These are phyloP conservation scores for Acanthurus tractus DNA, from an alignment of 2,797 vertebrate genomes.

Conservation along the genomic window DNA sequence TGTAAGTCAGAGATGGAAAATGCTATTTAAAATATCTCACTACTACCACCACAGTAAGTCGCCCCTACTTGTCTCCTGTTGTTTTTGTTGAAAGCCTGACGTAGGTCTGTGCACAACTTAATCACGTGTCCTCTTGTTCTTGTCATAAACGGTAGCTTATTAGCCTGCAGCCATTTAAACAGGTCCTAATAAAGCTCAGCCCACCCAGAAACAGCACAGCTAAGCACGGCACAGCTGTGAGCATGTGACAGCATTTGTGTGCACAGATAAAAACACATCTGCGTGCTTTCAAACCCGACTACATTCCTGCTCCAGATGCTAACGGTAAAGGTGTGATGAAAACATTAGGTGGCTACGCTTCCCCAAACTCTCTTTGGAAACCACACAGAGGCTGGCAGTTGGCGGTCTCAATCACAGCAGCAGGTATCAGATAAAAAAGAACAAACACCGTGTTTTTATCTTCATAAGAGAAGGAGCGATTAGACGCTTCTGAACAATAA, in stretches of 20 bases:
- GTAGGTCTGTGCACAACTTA: slow-evolving; percentile 5
- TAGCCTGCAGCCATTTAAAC: slow-evolving; percentile 50
- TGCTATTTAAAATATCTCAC: slow-evolving; percentile 16
- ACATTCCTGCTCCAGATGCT: slow-evolving; percentile 68
- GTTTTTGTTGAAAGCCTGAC: background rate
- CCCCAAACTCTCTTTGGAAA: slow-evolving; percentile 27
- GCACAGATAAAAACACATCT: slow-evolving; percentile 69
- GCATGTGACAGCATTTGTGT: slow-evolving; percentile 40
- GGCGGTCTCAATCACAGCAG: background rate
- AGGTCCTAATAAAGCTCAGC: slow-evolving; percentile 60
- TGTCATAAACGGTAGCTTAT: slow-evolving; percentile 67
- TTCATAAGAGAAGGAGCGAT: slow-evolving; percentile 28
- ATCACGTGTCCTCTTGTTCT: slow-evolving; percentile 28
- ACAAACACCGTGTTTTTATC: slow-evolving; percentile 47
- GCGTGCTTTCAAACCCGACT: slow-evolving; percentile 30
- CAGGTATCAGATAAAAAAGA: slow-evolving; percentile 51
- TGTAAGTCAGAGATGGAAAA: slow-evolving; percentile 42
- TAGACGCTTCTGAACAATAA: slow-evolving; percentile 10
- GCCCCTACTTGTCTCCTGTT: slow-evolving; percentile 5
- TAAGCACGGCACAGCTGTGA: slow-evolving; percentile 6
- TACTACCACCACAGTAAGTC: background rate
- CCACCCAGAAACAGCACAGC: slow-evolving; percentile 68
- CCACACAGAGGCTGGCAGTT: slow-evolving; percentile 9
- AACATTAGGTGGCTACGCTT: slow-evolving; percentile 50
- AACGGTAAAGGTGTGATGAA: slow-evolving; percentile 71